Evolutionary conservation across 2,113 vertebrate species (phyloP), one percentile per base, ranked within the genome.

Genomic region (Oncorhynchus keta): DNA sequence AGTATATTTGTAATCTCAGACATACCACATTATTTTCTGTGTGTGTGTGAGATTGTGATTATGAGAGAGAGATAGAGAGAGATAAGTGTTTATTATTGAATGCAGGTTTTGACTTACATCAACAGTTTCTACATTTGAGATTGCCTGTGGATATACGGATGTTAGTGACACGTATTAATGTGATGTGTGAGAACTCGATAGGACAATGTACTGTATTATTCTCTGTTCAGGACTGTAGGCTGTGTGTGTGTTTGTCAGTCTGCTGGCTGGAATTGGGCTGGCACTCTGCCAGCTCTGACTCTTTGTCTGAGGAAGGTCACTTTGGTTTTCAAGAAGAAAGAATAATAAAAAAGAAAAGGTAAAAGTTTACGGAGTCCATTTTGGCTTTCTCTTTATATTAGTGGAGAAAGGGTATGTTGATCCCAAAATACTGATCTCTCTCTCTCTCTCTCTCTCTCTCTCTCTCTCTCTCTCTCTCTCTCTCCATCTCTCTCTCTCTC

Each of bases 291-390:
- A 76, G 74, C 61, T 48, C 75, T 76, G 72, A 68, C 69, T 74
- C 62, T 59, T 39, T 75, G 59, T 51, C 66, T 81, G 68, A 80
- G 62, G 82, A 87, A 82, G 79, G 77, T 82, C 51, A 77, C 55
- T 64, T 77, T 59, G 72, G 75, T 35, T 71, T 79, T 30, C 22
- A 73, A 74, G 70, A 62, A 16, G 61, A 68, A 83, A 70, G 66
- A 87, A 78, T 80, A 64, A 28, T 48, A 71, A 48, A 72, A 82
- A 76, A 70, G 32, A 68, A 57, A 59, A 66, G 62, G 28, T 13
- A 62, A 30, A 66, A 75, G 61, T 49, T 20, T 18, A 51, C 6
- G 13, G n/a, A 24, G 49, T 73, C 61, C 16, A 22, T 8, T 13
- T 11, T 55, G 8, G 7, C 30, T 48, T 30, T 49, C 68, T 70